A percentile compares a stretch with the other conserved stretches of the same genome.
phyloP scores from a whole-genome alignment of 2,113 vertebrate species.

The Centropus bengalensis region DNA sequence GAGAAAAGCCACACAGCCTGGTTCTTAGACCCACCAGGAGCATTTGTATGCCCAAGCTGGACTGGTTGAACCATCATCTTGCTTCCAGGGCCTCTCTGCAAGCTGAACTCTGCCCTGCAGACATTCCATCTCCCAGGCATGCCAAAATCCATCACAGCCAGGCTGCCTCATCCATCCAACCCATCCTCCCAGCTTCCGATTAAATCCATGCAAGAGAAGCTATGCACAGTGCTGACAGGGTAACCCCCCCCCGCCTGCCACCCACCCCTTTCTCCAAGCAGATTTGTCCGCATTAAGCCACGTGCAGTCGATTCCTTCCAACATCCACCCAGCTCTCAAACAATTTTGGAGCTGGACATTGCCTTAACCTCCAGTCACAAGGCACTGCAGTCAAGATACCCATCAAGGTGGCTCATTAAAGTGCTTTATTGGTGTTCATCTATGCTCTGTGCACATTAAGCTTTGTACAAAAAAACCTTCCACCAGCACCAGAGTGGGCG shows the following conservation, averaged over 20 bases:
- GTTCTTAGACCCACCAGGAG: neutral
- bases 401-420: neutral
- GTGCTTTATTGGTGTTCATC: constrained; percentile 19
- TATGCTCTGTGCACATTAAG: neutral
- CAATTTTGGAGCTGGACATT: fast-evolving
- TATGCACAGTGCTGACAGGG: fast-evolving
- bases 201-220: neutral
- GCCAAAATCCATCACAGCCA: neutral
- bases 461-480: neutral
- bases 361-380: neutral
- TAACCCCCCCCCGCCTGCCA: neutral
- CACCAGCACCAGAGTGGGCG: neutral
- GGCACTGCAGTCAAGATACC: neutral
- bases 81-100: neutral
- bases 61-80: neutral
- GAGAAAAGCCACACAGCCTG: neutral
- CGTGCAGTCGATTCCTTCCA: fast-evolving
- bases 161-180: neutral
- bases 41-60: fast-evolving
- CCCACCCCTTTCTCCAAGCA: neutral
- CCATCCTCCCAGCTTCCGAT: neutral
- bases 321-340: fast-evolving
- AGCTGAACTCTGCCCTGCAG: neutral
- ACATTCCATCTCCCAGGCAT: neutral
- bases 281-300: fast-evolving